Base-by-base conservation (phyloP, 2,888 invertebrate genomes). In the Erannis defoliaria region DNA sequence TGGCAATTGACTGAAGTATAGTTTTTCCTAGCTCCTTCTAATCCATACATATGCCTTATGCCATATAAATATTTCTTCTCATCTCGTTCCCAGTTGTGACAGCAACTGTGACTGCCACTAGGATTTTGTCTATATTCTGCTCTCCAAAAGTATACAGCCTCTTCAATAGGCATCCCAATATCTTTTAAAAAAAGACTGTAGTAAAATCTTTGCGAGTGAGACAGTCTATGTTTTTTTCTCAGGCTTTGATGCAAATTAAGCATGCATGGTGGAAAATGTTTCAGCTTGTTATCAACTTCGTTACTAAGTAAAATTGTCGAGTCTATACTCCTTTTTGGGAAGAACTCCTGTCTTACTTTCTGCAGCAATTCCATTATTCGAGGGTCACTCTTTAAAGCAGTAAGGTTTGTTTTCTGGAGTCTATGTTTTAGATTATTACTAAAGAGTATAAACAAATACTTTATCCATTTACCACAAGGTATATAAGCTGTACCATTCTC, bases 171-270 rank as follows among this genome's bases (percentile, higher is more conserved):
- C 91, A 96, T 93, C 0, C 96, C 96, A 73, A 95, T 94, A 70
- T 96, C 96, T 89, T 96, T 96, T 50, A 96, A 84, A 82, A 95
- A 96, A 21, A 96, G 85, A 62, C 95, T 96, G 69, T 95, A 95
- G 71, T 94, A 93, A 72, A 96, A 95, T 72, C 94, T 85, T 48
- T 94, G 94, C 65, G 94, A 88, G 75, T 96, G 96, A 18, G 94
- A 92, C n/a, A 96, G 84, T 69, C 96, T 93, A 75, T 96, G 96
- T 50, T 88, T 93, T 10, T 76, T 82, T 35, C 93, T 78, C 37
- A 96, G 79, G 51, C 85, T 83, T 56, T 77, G 75, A 73, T 95
- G 94, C 46, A 96, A 86, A 72, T 94, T 94, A 46, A 89, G 80
- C 96, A 96, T 96, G 67, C 96, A 96, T 0, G 94, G 94, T 0